Conservation (phyloP, 2,797 vertebrate genomes). For the Zenarchopterus dispar region DNA sequence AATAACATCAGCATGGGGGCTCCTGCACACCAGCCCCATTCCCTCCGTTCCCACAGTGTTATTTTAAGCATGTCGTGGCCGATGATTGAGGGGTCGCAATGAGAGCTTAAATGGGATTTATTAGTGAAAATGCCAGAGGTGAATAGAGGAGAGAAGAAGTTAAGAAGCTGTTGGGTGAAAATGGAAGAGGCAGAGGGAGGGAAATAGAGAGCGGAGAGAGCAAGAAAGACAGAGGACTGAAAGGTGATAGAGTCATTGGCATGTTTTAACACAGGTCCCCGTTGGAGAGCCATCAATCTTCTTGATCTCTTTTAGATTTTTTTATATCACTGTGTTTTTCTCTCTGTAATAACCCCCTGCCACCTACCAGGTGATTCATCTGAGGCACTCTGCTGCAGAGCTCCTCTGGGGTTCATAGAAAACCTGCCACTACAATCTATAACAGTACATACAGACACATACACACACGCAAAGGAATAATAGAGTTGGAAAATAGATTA, state of each 20-base stretch:
- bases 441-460: constrained; percentile 49
- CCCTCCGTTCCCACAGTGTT: constrained; percentile 73
- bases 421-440: constrained; percentile 55
- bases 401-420: constrained; percentile 70
- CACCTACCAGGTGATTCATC: constrained; percentile 75
- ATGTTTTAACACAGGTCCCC: constrained; percentile 68
- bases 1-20: constrained; percentile 77
- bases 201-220: constrained; percentile 9
- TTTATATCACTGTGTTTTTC: constrained; percentile 71
- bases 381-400: constrained; percentile 51
- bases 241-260: constrained; percentile 69
- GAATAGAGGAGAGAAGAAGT: constrained; percentile 45
- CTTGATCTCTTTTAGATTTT: constrained; percentile 75
- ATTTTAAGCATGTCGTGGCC: constrained; percentile 78
- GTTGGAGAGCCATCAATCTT: constrained; percentile 74
- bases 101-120: constrained; percentile 81
- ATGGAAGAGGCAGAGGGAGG: constrained; percentile 24
- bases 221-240: constrained; percentile 43
- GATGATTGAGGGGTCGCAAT: constrained; percentile 80
- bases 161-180: constrained; percentile 44
- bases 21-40: constrained; percentile 52
- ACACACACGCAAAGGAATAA: constrained; percentile 35
- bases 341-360: constrained; percentile 75
- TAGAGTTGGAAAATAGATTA: constrained; percentile 63
- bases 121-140: constrained; percentile 69